phyloP scores from a whole-genome alignment of 2,113 vertebrate genomes.

The cattle (Bos taurus) region ARS-UCD2.0 NC_037337.1:19064001-19064500 shows the following conservation, averaged over 20 bases:
- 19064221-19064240: slow-evolving; percentile 19
- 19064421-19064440: no score
- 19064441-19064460: no score
- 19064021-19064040: neutral
- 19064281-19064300: slow-evolving; percentile 26
- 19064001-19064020: neutral
- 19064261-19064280: neutral
- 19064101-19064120: neutral
- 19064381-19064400: no score
- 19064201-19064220: neutral
- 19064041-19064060: neutral
- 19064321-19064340: no score
- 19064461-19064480: no score
- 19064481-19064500: no score
- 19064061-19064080: neutral
- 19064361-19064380: no score
- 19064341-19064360: no score
- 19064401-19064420: no score
- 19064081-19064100: neutral
- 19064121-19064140: neutral
- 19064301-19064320: neutral
- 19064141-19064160: slow-evolving; percentile 25
- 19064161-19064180: slow-evolving; percentile 13
- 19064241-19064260: neutral
- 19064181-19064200: slow-evolving; percentile 6